phyloP scores from a whole-genome alignment of 2,113 vertebrate genomes.

The Erpornis zantholeuca region DNA sequence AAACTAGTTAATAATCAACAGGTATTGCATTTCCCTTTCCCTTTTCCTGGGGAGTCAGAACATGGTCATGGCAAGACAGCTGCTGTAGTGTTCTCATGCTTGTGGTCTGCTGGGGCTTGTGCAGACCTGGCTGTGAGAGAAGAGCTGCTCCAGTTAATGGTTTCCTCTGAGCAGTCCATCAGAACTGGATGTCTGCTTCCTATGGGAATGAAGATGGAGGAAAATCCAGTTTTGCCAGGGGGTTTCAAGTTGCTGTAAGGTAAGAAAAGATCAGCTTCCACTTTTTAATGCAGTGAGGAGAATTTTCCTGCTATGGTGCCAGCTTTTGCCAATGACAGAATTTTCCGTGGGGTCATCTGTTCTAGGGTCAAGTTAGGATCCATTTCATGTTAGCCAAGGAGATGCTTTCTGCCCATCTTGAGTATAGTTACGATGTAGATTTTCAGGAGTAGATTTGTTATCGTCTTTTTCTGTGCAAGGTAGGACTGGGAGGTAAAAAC shows the following conservation, averaged over 20 bases:
- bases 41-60: not conserved
- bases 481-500: not conserved
- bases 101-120: not conserved
- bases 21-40: not conserved
- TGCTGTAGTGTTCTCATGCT: not conserved
- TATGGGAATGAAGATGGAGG: not conserved
- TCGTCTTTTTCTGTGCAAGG: fast-evolving
- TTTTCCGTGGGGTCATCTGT: not conserved
- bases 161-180: not conserved
- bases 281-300: not conserved
- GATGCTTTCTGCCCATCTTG: not conserved
- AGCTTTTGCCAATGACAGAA: not conserved
- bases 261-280: not conserved
- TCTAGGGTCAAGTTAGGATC: not conserved
- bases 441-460: not conserved
- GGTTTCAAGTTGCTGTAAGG: not conserved
- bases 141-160: not conserved
- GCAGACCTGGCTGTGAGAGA: not conserved
- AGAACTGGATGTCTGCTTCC: not conserved
- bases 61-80: fast-evolving
- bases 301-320: not conserved
- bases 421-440: not conserved
- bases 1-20: not conserved
- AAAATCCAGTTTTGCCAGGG: not conserved
- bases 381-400: not conserved